Evolutionary conservation across 2,888 invertebrate genomes (phyloP).

Genomic region (Halocaridina rubra): DNA sequence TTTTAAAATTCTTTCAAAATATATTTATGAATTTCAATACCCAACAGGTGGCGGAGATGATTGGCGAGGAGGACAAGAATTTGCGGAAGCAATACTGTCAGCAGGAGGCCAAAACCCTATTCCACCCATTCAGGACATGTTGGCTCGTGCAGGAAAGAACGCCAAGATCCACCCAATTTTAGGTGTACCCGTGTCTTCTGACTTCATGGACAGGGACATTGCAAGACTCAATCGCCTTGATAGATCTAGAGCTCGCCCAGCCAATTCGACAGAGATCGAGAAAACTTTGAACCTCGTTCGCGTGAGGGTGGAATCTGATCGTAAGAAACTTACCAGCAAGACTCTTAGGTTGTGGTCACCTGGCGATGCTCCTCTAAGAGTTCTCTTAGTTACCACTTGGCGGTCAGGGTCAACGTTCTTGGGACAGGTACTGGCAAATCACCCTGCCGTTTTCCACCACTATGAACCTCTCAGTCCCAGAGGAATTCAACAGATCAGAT

Average conservation of each 20-base stretch:
- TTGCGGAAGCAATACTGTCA: neutral
- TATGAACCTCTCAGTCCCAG: constrained; percentile 66
- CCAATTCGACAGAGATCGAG: constrained; percentile 40
- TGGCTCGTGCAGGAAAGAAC: constrained; percentile 13
- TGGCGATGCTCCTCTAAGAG: constrained; percentile 68
- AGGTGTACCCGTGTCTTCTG: constrained; percentile 8
- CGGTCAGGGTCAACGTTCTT: constrained; percentile 64
- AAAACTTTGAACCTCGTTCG: constrained; percentile 33
- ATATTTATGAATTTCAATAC: no score
- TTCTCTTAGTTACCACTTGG: constrained; percentile 64
- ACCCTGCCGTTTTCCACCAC: constrained; percentile 65
- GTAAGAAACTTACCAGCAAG: constrained; percentile 79
- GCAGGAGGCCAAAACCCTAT: neutral
- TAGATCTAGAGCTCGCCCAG: neutral
- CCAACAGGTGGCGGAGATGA: no score
- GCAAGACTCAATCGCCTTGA: constrained; percentile 1
- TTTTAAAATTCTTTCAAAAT: no score
- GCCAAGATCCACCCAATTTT: constrained; percentile 30
- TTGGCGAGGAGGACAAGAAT: neutral
- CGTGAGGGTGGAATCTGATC: constrained; percentile 68
- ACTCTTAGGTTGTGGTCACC: constrained; percentile 75
- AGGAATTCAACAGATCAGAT: constrained; percentile 64
- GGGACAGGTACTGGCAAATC: constrained; percentile 64
- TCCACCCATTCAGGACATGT: constrained; percentile 21
- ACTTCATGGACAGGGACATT: constrained; percentile 6